Base-by-base conservation (phyloP, 2,797 vertebrate genomes). In the Pseudochaenichthys georgianus region DNA sequence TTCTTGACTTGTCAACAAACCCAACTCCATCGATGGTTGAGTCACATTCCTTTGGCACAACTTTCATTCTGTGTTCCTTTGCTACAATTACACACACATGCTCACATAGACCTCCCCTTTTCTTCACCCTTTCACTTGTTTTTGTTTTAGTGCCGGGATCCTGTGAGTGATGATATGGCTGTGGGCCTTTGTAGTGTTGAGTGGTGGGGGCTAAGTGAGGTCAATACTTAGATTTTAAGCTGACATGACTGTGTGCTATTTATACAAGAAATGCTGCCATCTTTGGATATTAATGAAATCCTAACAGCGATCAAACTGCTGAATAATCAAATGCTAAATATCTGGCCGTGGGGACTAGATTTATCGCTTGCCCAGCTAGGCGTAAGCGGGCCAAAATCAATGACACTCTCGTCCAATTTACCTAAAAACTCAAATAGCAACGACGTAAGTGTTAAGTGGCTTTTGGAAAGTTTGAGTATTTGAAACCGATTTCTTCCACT, bases 151-250 rank as follows among this genome's bases (percentile, higher is more conserved):
- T n/a, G 13, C 48, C 42, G 50, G 38, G 12, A 52, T 68, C 63
- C 73, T 83, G 64, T 73, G 17, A 73, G 38, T 16, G 46, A 76
- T 82, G 66, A 77, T 3, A 16, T 45, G 13, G 52, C 57, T n/a
- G 19, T 52, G 51, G 47, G 64, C 77, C 78, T 85, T 75, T 81
- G 79, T 78, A 75, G 73, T 75, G 73, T 70, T 55, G 48, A 73
- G 45, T 41, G 45, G 16, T 61, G 57, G 46, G 8, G 70, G 59
- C 50, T 52, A 58, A 71, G 59, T 65, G 57, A 80, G 65, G 58
- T 71, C 46, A 70, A 53, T 68, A 50, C 88, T 87, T 74, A 51
- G 62, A 70, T 72, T 77, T 80, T 58, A 71, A 80, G 80, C 64
- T 77, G 73, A 60, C 45, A 17, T 31, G 79, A 55, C 69, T 65